These are phyloP conservation scores for Leontopithecus rosalia DNA, from an alignment of 2,797 vertebrate species.

Conservation along the genomic window DNA sequence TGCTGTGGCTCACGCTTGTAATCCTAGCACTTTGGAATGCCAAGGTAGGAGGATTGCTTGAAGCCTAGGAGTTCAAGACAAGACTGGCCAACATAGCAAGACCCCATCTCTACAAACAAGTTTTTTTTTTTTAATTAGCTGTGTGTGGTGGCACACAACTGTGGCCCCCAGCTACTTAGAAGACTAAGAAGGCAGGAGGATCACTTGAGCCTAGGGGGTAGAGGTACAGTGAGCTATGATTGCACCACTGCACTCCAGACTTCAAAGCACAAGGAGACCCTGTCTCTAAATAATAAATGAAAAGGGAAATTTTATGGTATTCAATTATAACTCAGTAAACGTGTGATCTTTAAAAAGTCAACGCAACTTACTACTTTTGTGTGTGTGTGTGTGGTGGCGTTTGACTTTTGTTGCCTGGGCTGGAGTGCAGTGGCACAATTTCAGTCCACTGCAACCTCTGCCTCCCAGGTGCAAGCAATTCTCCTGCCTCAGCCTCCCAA, in stretches of 20 bases:
- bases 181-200: background rate
- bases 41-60: background rate
- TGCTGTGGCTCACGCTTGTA: background rate
- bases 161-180: background rate
- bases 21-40: background rate
- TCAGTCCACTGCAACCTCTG: too few species aligned
- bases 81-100: background rate
- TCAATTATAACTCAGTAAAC: background rate
- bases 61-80: background rate
- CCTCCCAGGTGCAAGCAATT: too few species aligned
- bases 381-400: accelerated
- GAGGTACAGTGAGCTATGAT: background rate
- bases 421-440: too few species aligned
- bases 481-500: too few species aligned
- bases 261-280: background rate
- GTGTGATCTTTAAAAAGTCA: background rate
- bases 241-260: background rate
- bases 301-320: background rate
- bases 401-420: too few species aligned
- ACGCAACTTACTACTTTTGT: background rate
- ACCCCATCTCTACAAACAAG: background rate
- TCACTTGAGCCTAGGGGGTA: background rate
- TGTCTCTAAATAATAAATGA: background rate
- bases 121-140: background rate
- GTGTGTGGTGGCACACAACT: background rate